A percentile compares a stretch with the other conserved stretches of the same genome.
Conservation (phyloP, 2,888 invertebrate species). For the Macroteleia sp. region DNA sequence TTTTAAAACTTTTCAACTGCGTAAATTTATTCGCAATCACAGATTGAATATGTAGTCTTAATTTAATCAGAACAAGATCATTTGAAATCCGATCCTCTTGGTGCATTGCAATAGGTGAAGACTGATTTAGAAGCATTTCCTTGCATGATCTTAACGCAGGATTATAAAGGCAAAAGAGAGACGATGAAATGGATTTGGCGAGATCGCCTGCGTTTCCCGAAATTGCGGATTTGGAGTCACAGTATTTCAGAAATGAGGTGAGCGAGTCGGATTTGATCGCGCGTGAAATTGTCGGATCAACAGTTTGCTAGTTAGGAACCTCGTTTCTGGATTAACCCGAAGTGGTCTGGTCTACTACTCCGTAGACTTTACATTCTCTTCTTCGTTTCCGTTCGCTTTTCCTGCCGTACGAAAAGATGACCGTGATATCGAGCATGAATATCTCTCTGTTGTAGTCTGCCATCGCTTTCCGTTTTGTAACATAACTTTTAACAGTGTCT, state of each 20-base stretch:
- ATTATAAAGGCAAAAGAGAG: conserved; percentile 46
- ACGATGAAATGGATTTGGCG: conserved; percentile 38
- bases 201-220: conserved; percentile 51
- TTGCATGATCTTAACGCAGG: conserved; percentile 45
- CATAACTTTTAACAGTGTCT: no score
- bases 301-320: conserved; percentile 69
- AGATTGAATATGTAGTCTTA: no score
- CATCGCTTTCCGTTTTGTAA: no score
- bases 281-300: conserved; percentile 72
- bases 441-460: no score
- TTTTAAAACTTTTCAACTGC: no score
- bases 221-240: conserved; percentile 54
- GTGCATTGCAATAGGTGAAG: no score
- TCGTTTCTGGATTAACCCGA: conserved; percentile 59
- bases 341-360: conserved; percentile 42
- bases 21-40: no score
- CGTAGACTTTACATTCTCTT: conserved; percentile 10
- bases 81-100: no score
- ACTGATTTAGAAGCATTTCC: conserved; percentile 2
- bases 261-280: conserved; percentile 67
- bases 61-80: no score
- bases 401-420: conserved; percentile 35
- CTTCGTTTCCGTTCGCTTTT: conserved; percentile 51
- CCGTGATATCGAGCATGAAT: conserved; percentile 29
- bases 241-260: conserved; percentile 54